Evolutionary conservation across 2,797 vertebrate species (phyloP), one percentile per base, ranked within the genome.

Genomic region (Threskiornis aethiopicus): DNA sequence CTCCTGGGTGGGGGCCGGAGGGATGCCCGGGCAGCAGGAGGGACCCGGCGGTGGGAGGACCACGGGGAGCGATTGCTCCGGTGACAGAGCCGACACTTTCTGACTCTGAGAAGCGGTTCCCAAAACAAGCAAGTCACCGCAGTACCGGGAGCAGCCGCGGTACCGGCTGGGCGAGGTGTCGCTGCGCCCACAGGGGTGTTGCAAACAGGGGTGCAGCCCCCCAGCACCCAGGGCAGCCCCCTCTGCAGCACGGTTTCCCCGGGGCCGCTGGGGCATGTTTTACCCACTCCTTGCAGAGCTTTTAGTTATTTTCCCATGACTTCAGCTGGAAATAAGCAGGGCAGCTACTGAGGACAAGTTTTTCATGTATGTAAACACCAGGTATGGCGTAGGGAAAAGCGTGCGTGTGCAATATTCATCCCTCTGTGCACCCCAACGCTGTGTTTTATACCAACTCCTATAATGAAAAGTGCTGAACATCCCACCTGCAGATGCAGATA

Each of bases 241-340:
- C 4, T 29, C 25, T 1, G 47, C 1, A 1, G 8, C 75, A 16
- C 0, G 0, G 16, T 14, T 31, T 49, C 39, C 78, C 51, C 0
- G 1, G 33, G 13, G 7, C 9, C 26, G 1, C 20, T 0, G 26
- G 13, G 12, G 10, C 13, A 3, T 16, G 8, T 0, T 83, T 52
- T 25, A 4, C 35, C 26, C 13, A 0, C 26, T 29, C 31, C 66
- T 75, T 7, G 14, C 29, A 3, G 17, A n/a, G 20, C 17, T 85
- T 79, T 72, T 13, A 1, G 42, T 21, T 11, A 0, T 79, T 79
- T 69, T 17, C 3, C 47, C 18, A 0, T 6, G 18, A 22, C 20
- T 92, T 70, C n/a, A 6, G 26, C 37, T 52, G 84, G 71, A 41
- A 88, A 41, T 8, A 10, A 44, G 20, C 37, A 25, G 42, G 49